These are phyloP conservation scores for Hippocampus barbouri DNA, from an alignment of 2,113 vertebrate species.

Conservation along the genomic window DNA sequence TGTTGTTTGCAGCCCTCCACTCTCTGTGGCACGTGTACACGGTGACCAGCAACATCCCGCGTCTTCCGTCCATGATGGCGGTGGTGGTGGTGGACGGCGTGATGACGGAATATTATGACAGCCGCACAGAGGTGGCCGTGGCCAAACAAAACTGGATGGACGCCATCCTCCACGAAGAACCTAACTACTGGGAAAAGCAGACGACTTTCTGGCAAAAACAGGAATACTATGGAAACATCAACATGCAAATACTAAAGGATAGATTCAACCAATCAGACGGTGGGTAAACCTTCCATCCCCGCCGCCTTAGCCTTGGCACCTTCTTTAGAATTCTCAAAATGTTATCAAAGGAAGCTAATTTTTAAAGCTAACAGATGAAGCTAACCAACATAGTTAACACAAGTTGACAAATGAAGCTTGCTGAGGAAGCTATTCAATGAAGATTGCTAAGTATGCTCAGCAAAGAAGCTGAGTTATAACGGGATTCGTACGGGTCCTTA, in stretches of 20 bases:
- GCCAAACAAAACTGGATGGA: conserved; percentile 32
- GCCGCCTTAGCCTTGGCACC: neutral
- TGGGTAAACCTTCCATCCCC: neutral
- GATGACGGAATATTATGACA: conserved; percentile 40
- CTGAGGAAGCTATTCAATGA: too few species aligned
- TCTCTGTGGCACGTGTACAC: conserved; percentile 9
- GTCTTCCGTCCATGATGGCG: neutral
- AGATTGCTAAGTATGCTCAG: too few species aligned
- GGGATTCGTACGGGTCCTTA: too few species aligned
- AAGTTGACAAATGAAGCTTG: too few species aligned
- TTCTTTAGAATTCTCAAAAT: neutral
- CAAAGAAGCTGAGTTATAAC: too few species aligned
- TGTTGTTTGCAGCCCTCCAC: neutral
- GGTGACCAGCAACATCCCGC: conserved; percentile 3
- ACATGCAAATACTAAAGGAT: conserved; percentile 9
- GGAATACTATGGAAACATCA: conserved; percentile 23
- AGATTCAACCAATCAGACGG: conserved; percentile 43
- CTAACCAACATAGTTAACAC: neutral
- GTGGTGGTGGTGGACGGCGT: conserved; percentile 25
- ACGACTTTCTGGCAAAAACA: rapidly evolving
- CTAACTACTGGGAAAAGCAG: conserved; percentile 17
- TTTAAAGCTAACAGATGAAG: neutral
- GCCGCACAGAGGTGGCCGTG: conserved; percentile 8
- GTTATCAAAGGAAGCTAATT: neutral
- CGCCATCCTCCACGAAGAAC: neutral